These are phyloP conservation scores for Synanthedon andrenaeformis DNA, from an alignment of 2,888 invertebrate genomes.

Conservation along the genomic window DNA sequence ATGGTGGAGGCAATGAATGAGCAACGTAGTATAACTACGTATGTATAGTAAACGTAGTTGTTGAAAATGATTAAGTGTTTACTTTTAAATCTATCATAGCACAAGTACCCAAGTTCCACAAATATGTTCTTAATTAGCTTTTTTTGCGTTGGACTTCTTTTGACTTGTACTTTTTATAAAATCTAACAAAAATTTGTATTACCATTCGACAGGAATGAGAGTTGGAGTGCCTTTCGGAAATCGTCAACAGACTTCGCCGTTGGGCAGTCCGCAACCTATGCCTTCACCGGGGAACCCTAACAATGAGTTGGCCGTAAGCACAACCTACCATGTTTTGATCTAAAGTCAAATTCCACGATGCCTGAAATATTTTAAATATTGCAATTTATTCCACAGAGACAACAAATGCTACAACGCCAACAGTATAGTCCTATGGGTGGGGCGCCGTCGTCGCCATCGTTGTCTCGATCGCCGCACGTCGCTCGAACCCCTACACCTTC, in stretches of 20 bases:
- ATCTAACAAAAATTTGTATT: too few relatives aligned
- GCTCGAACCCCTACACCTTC: slow-evolving; percentile 56
- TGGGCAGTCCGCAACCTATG: slow-evolving; percentile 63
- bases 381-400: slow-evolving; percentile 30
- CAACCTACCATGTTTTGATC: neutral
- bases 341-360: neutral
- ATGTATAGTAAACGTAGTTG: too few relatives aligned
- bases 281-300: slow-evolving; percentile 58
- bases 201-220: slow-evolving; percentile 41
- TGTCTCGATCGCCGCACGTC: slow-evolving; percentile 70
- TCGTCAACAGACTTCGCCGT: slow-evolving; percentile 59
- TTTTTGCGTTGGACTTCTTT: too few relatives aligned
- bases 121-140: too few relatives aligned
- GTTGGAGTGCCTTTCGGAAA: slow-evolving; percentile 54
- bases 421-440: slow-evolving; percentile 65
- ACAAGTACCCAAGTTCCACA: too few relatives aligned
- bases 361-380: neutral
- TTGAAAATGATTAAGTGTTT: too few relatives aligned
- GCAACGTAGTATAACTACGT: too few relatives aligned
- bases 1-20: too few relatives aligned
- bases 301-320: slow-evolving; percentile 55
- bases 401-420: slow-evolving; percentile 60
- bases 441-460: slow-evolving; percentile 69
- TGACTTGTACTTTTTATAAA: too few relatives aligned
- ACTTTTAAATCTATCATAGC: too few relatives aligned